These are phyloP conservation scores for Virgularia gustaviana DNA, from an alignment of 92 coral and sea anemone species.

Conservation along the genomic window DNA sequence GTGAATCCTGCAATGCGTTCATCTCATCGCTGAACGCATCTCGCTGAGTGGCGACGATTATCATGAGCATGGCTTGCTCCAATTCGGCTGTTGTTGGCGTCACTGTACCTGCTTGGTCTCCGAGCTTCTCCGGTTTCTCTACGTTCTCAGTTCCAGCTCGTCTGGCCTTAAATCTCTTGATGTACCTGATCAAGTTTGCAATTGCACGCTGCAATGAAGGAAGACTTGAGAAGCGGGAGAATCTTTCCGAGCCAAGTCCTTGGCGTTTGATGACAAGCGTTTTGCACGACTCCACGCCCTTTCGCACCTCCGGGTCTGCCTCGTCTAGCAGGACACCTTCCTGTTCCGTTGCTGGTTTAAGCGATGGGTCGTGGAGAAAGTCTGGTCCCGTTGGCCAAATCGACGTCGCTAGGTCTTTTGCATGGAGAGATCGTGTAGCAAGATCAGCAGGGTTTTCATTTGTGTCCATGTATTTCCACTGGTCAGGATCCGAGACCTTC, in stretches of 20 bases:
- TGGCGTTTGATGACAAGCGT: conserved; percentile 10
- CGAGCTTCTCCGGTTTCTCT: background rate
- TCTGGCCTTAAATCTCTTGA: conserved; percentile 25
- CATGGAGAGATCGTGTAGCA: conserved; percentile 36
- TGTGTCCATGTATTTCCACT: conserved; percentile 45
- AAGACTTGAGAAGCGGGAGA: conserved; percentile 34
- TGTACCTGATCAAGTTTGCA: conserved; percentile 9
- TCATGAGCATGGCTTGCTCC: conserved; percentile 22
- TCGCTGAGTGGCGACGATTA: conserved; percentile 19
- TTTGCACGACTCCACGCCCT: background rate
- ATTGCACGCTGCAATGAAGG: conserved; percentile 37
- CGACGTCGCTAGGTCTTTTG: conserved; percentile 8
- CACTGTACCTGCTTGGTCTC: background rate
- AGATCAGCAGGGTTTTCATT: conserved; percentile 40
- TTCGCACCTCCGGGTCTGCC: conserved; percentile 37
- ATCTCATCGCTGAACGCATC: conserved; percentile 12
- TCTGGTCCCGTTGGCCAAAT: conserved; percentile 45
- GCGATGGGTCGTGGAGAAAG: conserved; percentile 19
- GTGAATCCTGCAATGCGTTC: no score
- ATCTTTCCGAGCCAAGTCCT: conserved; percentile 31
- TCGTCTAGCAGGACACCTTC: conserved; percentile 33
- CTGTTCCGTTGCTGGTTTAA: background rate
- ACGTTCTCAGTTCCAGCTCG: background rate
- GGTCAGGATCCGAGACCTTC: conserved; percentile 28
- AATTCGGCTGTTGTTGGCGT: conserved; percentile 27